Evolutionary conservation across 1,140 invertebrate species (phyloP).

Genomic region (Pararge aegeria): DNA sequence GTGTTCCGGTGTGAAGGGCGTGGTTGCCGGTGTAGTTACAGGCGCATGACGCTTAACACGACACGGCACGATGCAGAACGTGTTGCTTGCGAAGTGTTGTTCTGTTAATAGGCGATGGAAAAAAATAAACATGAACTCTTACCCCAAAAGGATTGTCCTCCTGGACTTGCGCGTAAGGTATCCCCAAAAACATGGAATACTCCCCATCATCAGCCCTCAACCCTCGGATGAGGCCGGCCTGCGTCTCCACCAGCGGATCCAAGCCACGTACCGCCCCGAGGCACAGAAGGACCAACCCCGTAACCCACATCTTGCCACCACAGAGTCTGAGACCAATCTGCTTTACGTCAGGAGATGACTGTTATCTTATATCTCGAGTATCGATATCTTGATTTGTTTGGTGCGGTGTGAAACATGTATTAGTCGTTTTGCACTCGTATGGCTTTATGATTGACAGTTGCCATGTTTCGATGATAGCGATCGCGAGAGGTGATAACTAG

Average conservation of each 20-base stretch:
- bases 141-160: slow-evolving; percentile 44
- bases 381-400: not conserved
- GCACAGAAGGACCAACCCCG: not conserved
- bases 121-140: slow-evolving; percentile 25
- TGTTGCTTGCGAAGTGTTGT: no score
- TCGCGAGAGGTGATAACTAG: no score
- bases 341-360: not conserved
- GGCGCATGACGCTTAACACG: no score
- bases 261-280: not conserved
- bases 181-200: slow-evolving; percentile 48
- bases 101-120: no score
- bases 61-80: no score
- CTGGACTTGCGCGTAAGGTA: slow-evolving; percentile 42
- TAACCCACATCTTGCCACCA: not conserved
- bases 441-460: no score
- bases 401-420: no score
- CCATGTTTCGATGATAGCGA: no score
- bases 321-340: not conserved
- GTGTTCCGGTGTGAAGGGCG: no score
- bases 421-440: no score
- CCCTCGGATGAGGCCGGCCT: slow-evolving; percentile 39
- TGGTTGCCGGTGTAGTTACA: no score
- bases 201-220: slow-evolving; percentile 37
- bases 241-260: slow-evolving; percentile 38
- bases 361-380: not conserved